A percentile compares a stretch with the other conserved stretches of the same genome.
These are phyloP conservation scores for Littorina saxatilis DNA, from an alignment of 1,140 invertebrate species.

Conservation along the genomic window DNA sequence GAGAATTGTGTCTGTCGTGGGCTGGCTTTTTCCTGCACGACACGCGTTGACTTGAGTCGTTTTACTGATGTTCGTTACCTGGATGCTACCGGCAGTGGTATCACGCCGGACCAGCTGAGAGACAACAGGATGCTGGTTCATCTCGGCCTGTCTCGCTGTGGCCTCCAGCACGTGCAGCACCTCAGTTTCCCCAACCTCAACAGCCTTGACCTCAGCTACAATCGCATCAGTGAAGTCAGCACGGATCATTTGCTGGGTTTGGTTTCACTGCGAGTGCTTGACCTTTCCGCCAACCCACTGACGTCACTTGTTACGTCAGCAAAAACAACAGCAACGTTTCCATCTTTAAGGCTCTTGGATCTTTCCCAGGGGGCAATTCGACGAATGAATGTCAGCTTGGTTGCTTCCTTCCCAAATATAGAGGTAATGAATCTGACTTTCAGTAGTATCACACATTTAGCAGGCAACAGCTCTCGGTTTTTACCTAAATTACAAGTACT, in stretches of 20 bases:
- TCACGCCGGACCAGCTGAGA: neutral
- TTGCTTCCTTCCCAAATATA: neutral
- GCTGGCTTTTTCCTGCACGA: slow-evolving; percentile 28
- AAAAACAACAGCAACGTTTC: neutral
- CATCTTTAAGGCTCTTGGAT: neutral
- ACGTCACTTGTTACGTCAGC: neutral
- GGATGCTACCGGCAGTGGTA: neutral
- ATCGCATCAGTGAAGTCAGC: neutral
- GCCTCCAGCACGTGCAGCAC: neutral
- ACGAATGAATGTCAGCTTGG: neutral
- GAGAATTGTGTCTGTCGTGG: slow-evolving; percentile 15
- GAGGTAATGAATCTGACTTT: neutral
- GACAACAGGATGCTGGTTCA: neutral
- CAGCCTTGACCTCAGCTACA: neutral
- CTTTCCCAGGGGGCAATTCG: neutral
- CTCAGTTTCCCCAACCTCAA: neutral
- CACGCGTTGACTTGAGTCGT: neutral
- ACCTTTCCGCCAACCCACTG: neutral
- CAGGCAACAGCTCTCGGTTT: neutral
- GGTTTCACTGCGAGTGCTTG: neutral
- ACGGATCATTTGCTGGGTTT: neutral
- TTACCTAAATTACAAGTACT: neutral
- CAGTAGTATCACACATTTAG: neutral
- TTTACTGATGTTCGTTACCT: neutral
- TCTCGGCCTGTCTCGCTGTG: neutral